These are phyloP conservation scores for Pectinophora gossypiella DNA, from an alignment of 1,140 invertebrate species.

Conservation along the genomic window DNA sequence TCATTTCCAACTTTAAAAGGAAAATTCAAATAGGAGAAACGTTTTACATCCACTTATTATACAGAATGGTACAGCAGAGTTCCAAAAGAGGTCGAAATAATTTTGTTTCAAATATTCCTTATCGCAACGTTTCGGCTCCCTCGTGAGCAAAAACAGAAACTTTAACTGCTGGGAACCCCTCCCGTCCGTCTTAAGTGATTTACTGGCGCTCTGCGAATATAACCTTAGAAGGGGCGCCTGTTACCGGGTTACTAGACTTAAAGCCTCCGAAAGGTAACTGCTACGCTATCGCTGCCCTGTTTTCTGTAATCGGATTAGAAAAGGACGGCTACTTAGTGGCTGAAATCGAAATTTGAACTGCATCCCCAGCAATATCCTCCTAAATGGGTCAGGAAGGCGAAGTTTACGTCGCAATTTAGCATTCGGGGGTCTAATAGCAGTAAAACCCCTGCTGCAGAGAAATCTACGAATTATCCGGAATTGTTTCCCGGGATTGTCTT, in stretches of 20 bases:
- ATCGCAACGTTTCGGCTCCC: slow-evolving; percentile 37
- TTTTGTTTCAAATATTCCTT: slow-evolving; percentile 45
- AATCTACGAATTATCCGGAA: slow-evolving; percentile 66
- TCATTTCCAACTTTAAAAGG: too few species aligned
- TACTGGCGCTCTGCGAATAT: slow-evolving; percentile 50
- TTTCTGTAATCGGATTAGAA: slow-evolving; percentile 20
- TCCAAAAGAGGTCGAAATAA: slow-evolving; percentile 13
- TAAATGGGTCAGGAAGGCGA: slow-evolving; percentile 73
- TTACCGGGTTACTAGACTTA: slow-evolving; percentile 36
- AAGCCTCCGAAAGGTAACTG: slow-evolving; percentile 23
- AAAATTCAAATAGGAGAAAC: too few species aligned
- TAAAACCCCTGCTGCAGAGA: slow-evolving; percentile 58
- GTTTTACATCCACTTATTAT: too few species aligned
- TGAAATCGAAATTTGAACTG: slow-evolving; percentile 53
- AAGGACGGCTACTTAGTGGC: slow-evolving; percentile 26
- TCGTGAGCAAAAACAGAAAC: slow-evolving; percentile 53
- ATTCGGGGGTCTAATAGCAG: slow-evolving; percentile 61
- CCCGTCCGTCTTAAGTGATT: slow-evolving; percentile 59
- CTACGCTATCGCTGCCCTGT: slow-evolving; percentile 28
- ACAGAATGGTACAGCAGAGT: too few species aligned
- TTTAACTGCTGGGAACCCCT: slow-evolving; percentile 36
- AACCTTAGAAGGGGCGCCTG: slow-evolving; percentile 21
- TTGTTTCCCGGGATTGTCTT: too few species aligned
- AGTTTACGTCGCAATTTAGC: slow-evolving; percentile 62
- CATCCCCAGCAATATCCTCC: slow-evolving; percentile 48